phyloP scores from a whole-genome alignment of 2,113 vertebrate genomes.

The Chaetorhynchus papuensis region DNA sequence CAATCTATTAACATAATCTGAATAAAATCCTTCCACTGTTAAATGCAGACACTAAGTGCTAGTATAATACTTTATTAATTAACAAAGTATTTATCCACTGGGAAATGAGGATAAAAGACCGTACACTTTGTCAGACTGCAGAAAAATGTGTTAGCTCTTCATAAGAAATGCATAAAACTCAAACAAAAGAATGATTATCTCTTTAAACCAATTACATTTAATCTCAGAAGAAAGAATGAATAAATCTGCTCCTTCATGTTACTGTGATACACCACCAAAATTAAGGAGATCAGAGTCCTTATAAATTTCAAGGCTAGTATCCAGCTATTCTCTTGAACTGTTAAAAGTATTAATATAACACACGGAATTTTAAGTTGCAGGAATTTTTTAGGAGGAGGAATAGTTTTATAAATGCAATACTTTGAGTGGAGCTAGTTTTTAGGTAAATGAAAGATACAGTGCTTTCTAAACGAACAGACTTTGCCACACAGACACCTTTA shows the following conservation, averaged over 20 bases:
- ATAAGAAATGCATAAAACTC: conserved; percentile 77
- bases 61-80: conserved; percentile 81
- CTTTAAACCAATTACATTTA: conserved; percentile 80
- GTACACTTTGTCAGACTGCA: conserved; percentile 70
- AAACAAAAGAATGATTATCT: conserved; percentile 78
- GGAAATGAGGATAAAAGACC: conserved; percentile 76
- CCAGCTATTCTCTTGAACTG: neutral
- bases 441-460: neutral
- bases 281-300: conserved; percentile 38
- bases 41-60: conserved; percentile 74
- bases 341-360: neutral
- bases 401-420: neutral
- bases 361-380: neutral
- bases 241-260: conserved; percentile 66
- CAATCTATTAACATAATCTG: conserved; percentile 81
- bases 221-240: conserved; percentile 73
- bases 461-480: neutral
- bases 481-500: neutral
- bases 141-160: conserved; percentile 76
- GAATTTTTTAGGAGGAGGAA: neutral
- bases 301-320: conserved; percentile 33
- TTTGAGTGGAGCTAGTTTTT: neutral
- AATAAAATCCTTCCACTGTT: conserved; percentile 73
- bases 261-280: conserved; percentile 54
- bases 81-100: conserved; percentile 79